Conservation (phyloP, 2,888 invertebrate genomes). For the Congeria kusceri region DNA sequence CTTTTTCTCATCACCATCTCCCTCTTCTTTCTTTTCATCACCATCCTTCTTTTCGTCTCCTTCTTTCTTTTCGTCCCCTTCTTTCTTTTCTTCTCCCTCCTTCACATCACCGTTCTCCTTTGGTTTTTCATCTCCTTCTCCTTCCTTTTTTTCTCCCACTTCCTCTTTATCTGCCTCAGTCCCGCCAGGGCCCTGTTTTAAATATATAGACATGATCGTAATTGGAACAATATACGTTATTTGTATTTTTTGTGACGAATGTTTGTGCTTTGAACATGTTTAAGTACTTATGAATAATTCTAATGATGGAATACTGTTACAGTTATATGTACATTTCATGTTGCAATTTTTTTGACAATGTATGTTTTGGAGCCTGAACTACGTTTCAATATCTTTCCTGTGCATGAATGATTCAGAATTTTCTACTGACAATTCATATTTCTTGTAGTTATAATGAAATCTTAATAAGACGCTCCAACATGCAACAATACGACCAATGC, state of each 20-base stretch:
- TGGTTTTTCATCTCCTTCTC: constrained; percentile 54
- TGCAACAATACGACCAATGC: neutral
- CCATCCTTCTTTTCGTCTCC: constrained; percentile 58
- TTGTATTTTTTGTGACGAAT: no score
- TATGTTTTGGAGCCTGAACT: neutral
- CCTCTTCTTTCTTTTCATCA: constrained; percentile 55
- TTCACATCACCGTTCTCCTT: constrained; percentile 66
- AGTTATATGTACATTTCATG: no score
- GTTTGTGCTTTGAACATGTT: no score
- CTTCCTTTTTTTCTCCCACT: constrained; percentile 56
- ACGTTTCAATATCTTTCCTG: neutral
- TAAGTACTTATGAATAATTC: no score
- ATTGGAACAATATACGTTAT: neutral
- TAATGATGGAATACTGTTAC: no score
- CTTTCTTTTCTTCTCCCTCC: constrained; percentile 65
- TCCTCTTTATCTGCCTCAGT: constrained; percentile 40
- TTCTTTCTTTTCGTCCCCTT: constrained; percentile 52
- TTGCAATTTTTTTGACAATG: neutral
- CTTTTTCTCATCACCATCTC: constrained; percentile 53
- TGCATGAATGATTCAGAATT: no score
- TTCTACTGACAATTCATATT: no score
- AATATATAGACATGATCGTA: neutral
- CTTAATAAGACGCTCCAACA: no score
- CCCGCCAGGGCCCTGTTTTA: constrained; percentile 34
- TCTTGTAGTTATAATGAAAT: no score